Evolutionary conservation across 2,888 invertebrate species (phyloP).

Genomic region (Sarcophaga rosellei): DNA sequence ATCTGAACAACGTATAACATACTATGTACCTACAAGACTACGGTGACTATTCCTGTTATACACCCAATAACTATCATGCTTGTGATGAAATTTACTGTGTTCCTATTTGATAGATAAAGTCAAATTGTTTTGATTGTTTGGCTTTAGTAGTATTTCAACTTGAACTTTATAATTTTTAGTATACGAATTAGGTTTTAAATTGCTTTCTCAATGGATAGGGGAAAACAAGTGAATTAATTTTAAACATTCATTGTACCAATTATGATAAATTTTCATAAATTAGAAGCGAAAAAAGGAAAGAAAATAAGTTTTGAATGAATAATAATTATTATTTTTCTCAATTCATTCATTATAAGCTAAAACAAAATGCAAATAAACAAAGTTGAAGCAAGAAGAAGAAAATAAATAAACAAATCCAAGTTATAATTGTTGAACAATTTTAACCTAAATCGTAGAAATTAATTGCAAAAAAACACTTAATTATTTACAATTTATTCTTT

Average conservation of each 20-base stretch:
- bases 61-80: no score
- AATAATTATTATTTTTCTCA: slow-evolving; percentile 37
- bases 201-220: no score
- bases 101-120: no score
- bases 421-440: slow-evolving; percentile 53
- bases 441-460: slow-evolving; percentile 54
- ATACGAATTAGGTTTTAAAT: no score
- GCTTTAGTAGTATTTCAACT: no score
- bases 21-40: no score
- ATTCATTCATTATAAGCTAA: slow-evolving; percentile 41
- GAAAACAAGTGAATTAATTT: no score
- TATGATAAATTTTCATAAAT: slow-evolving; percentile 12
- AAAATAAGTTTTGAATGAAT: slow-evolving; percentile 37
- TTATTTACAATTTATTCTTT: slow-evolving; percentile 63
- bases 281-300: background rate
- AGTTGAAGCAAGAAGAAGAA: background rate
- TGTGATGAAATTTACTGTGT: no score
- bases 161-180: no score
- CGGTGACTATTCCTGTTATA: no score
- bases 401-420: slow-evolving; percentile 29
- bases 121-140: no score
- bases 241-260: background rate
- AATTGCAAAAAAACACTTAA: slow-evolving; percentile 60
- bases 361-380: slow-evolving; percentile 4
- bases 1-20: no score